These are phyloP conservation scores for Antechinus flavipes DNA, from an alignment of 2,113 vertebrate species.

Conservation along the genomic window DNA sequence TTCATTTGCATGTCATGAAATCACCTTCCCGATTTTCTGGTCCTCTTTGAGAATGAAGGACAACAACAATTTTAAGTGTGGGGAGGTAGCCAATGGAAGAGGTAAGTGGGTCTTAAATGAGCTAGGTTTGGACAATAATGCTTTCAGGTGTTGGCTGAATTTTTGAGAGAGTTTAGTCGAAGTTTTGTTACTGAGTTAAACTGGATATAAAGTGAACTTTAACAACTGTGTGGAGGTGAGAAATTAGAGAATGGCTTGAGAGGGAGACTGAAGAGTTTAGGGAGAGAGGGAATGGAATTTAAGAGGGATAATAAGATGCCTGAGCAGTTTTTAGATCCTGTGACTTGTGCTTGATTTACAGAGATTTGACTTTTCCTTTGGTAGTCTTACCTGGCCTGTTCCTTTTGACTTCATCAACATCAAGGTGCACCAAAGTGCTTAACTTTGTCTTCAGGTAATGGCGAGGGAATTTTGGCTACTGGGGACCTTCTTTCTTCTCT, in stretches of 20 bases:
- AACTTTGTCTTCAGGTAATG: neutral
- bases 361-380: neutral
- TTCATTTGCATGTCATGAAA: too few relatives aligned
- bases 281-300: neutral
- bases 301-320: neutral
- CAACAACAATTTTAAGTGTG: too few relatives aligned
- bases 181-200: neutral
- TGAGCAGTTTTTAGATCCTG: neutral
- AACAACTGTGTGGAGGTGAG: neutral
- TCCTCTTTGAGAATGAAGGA: too few relatives aligned
- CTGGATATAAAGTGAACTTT: neutral
- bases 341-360: neutral
- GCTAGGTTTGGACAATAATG: neutral
- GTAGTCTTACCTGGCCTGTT: neutral
- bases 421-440: neutral
- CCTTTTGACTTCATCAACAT: neutral
- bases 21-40: too few relatives aligned
- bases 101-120: neutral
- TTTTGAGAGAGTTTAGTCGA: constrained; percentile 4
- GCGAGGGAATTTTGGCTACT: neutral
- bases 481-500: neutral
- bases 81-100: neutral
- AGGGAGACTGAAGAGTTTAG: neutral
- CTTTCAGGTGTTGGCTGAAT: neutral
- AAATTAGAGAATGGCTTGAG: neutral